Evolutionary conservation across 2,797 vertebrate species (phyloP).

Genomic region (Sciaenops ocellatus): DNA sequence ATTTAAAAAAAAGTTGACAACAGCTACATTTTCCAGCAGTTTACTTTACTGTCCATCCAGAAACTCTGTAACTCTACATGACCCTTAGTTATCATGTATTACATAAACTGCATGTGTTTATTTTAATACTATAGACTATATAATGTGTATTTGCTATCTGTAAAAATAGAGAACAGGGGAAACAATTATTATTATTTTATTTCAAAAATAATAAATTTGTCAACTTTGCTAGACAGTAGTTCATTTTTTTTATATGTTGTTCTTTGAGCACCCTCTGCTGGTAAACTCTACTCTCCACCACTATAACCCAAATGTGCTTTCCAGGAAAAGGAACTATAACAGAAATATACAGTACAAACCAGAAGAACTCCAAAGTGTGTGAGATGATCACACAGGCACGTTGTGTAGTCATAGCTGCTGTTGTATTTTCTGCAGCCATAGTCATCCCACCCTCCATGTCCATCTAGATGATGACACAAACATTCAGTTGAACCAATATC

Average conservation of each 20-base stretch:
- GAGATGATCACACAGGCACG: slow-evolving; percentile 93
- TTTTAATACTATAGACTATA: background rate
- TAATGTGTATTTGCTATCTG: background rate
- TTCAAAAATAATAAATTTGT: background rate
- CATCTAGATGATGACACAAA: slow-evolving; percentile 79
- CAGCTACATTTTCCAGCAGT: too few relatives aligned
- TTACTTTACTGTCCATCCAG: too few relatives aligned
- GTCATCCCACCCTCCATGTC: slow-evolving; percentile 90
- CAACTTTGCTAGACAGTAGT: background rate
- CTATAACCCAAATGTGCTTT: background rate
- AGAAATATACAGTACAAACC: slow-evolving; percentile 74
- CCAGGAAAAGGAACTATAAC: background rate
- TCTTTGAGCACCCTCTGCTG: slow-evolving; percentile 54
- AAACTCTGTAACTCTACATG: background rate
- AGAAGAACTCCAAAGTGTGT: slow-evolving; percentile 95
- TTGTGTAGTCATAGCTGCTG: slow-evolving; percentile 86
- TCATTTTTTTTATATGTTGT: slow-evolving; percentile 2
- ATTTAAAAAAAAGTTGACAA: too few relatives aligned
- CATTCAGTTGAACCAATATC: background rate
- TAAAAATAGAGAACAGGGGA: background rate
- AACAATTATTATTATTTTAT: too few relatives aligned
- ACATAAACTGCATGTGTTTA: background rate
- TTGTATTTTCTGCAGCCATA: slow-evolving; percentile 86
- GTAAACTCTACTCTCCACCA: background rate
- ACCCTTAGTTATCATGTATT: background rate